phyloP scores from a whole-genome alignment of 2,797 vertebrate species.

The Phylloscopus collybita region DNA sequence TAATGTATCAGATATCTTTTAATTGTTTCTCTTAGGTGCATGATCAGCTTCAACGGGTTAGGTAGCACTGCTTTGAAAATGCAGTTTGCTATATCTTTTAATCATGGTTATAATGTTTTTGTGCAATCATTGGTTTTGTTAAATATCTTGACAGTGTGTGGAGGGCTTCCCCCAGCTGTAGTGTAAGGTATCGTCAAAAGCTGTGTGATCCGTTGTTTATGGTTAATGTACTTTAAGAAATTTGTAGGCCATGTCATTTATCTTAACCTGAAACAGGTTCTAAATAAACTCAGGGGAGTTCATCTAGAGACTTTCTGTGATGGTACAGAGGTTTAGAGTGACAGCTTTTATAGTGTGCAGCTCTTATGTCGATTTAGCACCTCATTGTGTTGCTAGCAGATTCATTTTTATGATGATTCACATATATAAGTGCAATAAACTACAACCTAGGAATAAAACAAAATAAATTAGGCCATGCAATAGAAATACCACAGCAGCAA shows the following conservation, averaged over 20 bases:
- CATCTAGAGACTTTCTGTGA: background rate
- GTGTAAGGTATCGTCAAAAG: background rate
- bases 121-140: background rate
- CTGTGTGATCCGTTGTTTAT: background rate
- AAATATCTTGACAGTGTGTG: background rate
- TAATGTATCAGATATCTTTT: background rate
- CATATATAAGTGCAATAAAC: background rate
- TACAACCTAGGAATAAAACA: background rate
- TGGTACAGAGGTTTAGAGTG: background rate
- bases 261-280: background rate
- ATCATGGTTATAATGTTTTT: background rate
- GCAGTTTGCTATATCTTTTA: background rate
- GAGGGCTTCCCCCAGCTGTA: background rate
- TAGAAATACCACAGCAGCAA: background rate
- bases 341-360: background rate
- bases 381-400: background rate
- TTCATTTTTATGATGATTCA: background rate
- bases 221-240: background rate
- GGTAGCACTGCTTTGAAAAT: background rate
- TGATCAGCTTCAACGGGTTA: background rate
- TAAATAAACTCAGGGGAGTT: background rate
- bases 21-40: background rate
- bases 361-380: background rate
- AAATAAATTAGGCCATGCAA: background rate
- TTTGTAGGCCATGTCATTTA: background rate